Base-by-base conservation (phyloP, 2,888 invertebrate genomes). In the Morpho helenor region DNA sequence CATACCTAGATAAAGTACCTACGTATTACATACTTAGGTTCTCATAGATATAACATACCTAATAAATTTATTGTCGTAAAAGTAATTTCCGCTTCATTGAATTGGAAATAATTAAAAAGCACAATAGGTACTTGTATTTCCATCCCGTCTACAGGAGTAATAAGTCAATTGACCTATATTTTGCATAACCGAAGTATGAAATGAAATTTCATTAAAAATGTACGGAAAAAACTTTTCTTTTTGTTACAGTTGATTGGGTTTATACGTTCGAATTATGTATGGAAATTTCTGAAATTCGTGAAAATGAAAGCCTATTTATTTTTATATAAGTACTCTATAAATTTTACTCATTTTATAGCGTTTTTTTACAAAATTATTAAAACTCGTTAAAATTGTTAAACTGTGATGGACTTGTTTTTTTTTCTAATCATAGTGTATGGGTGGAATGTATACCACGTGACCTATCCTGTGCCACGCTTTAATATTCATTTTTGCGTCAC, bases 401-500 rank as follows among this genome's bases (percentile, higher is more conserved):
- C 31, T 31, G 5, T 31, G 31, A 31, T 31, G 31, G 31, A 3
- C 16, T 16, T 43, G 31, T 23, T 42, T 51, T 56, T 54, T 50
- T 16, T 16, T 16, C 16, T 40, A 16, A 45, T 16, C 9, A 40
- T 39, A 16, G 41, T 46, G 45, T 40, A 23, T 51, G 47, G 23
- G 10, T 51, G 8, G 40, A 23, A 22, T 45, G 8, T 43, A 43
- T 39, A 10, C 23, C 61, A 76, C 73, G 78, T 79, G 79, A 76
- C 74, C 62, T 71, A 69, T 71, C 68, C 70, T 67, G 66, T 68
- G 64, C 66, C 69, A 71, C 71, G 72, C 66, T 72, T 69, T 69
- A 74, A 78, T 78, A 79, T 79, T 75, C 75, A 82, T 79, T 82
- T 83, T 79, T 81, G 83, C 87, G 86, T 87, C 85, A 86, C 82